Conservation (phyloP, 2,888 invertebrate species). For the Drosophila yooni region DNA sequence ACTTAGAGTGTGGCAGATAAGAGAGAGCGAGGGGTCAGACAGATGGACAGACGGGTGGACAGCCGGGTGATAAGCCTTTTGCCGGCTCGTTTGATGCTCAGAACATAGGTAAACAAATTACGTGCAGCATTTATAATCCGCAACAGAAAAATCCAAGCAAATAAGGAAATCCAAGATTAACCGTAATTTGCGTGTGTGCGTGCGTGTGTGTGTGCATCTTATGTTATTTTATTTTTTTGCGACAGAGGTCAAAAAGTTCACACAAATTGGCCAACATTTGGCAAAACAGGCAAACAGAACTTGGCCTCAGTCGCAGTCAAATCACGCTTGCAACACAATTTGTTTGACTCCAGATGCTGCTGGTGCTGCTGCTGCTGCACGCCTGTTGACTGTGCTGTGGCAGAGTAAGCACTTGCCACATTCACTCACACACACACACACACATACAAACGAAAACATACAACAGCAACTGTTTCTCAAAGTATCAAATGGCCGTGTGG, state of each 20-base stretch:
- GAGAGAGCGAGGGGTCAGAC: background rate
- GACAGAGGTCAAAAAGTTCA: constrained; percentile 5
- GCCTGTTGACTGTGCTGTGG: constrained; percentile 21
- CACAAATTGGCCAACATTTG: constrained; percentile 20
- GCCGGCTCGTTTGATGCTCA: constrained; percentile 55
- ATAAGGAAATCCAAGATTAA: constrained; percentile 16
- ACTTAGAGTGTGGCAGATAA: background rate
- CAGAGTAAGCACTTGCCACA: background rate
- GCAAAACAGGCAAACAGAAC: constrained; percentile 30
- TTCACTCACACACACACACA: background rate
- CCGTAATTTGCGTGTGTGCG: background rate
- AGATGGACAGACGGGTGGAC: constrained; percentile 1
- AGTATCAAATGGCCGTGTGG: constrained; percentile 55
- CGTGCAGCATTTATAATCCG: constrained; percentile 69
- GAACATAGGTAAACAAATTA: constrained; percentile 65
- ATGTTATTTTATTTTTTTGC: background rate
- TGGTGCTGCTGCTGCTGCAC: constrained; percentile 15
- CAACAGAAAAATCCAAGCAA: background rate
- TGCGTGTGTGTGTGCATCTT: background rate
- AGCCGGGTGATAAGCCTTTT: constrained; percentile 56
- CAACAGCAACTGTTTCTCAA: constrained; percentile 29
- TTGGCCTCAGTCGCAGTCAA: constrained; percentile 22
- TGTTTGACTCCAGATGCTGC: constrained; percentile 12
- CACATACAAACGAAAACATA: constrained; percentile 11
- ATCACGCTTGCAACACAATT: constrained; percentile 25